These are phyloP conservation scores for Smutsia gigantea DNA, from an alignment of 2,797 vertebrate species.

Conservation along the genomic window DNA sequence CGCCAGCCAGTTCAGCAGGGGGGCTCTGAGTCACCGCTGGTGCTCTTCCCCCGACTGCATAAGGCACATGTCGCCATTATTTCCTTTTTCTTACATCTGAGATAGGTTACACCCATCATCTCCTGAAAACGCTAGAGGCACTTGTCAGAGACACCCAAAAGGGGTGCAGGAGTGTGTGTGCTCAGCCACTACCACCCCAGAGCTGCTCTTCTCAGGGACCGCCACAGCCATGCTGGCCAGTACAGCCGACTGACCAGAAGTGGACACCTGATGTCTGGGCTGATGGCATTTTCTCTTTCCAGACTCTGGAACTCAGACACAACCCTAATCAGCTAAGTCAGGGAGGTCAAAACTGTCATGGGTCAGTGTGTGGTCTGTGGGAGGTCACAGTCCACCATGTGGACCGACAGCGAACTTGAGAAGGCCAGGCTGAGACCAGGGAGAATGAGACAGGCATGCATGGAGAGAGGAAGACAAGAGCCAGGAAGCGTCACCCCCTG, in stretches of 20 bases:
- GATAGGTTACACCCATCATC: background rate
- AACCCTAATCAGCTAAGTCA: background rate
- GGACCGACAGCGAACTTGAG: background rate
- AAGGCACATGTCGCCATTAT: background rate
- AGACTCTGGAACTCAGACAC: background rate
- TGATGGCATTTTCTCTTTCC: background rate
- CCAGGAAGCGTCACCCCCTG: background rate
- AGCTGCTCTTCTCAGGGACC: background rate
- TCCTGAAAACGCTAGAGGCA: background rate
- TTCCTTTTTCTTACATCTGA: too few species aligned
- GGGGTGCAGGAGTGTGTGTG: fast-evolving
- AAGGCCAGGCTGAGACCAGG: background rate
- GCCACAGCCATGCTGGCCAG: background rate
- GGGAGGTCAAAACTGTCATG: background rate
- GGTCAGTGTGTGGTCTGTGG: background rate
- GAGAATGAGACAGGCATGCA: background rate
- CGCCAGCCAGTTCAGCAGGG: background rate
- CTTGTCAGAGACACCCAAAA: background rate
- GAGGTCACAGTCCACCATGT: background rate
- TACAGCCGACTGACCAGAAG: background rate
- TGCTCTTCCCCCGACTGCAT: background rate
- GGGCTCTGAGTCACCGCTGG: background rate
- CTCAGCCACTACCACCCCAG: background rate
- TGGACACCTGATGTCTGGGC: background rate
- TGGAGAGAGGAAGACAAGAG: background rate